Evolutionary conservation across 2,113 vertebrate species (phyloP), one percentile per base, ranked within the genome.

Genomic region (Coryphaenoides rupestris): DNA sequence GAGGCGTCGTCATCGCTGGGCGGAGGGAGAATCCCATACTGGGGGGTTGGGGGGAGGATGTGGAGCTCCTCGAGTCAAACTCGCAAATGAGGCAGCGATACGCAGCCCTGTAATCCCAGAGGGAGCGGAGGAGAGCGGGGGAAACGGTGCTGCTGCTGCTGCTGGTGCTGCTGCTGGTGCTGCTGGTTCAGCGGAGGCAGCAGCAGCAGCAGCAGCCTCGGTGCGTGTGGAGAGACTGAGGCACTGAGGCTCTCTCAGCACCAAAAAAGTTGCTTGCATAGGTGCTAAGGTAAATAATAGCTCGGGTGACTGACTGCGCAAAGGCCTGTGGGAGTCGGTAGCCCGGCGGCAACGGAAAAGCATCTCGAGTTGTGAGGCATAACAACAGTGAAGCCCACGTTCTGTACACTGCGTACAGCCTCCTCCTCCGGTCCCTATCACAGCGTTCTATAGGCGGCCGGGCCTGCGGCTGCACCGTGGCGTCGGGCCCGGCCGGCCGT

Each of bases 51-150:
- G 63, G 33, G 66, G 59, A 4, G 40, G 74, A 64, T 57, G 55
- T 53, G 63, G 71, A 74, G 68, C 4, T 77, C 81, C 78, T 72
- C n/a, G n/a, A n/a, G 82, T 84, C 65, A 82, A 55, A 68, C 69
- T 76, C 73, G 68, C 53, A 79, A 80, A 84, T 77, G 73, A 81
- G 70, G 56, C 71, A 23, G 24, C 68, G 62, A 77, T 65, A 60
- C 2, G 4, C 16, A 4, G 47, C 47, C 56, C 13, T 12, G 13
- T 40, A 40, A 40, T 9, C 9, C 33, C 33, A 40, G 33, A 2
- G 33, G 6, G 52, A 66, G 58, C 62, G 45, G 14, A 62, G 66
- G 68, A 12, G n/a, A n/a, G n/a, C n/a, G n/a, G n/a, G n/a, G 64
- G 65, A 58, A 16, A 49, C 1, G 14, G 40, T 2, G 62, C 68